Evolutionary conservation across 64 coral and sea anemone genomes (phyloP).

Genomic region (Montipora sp.): DNA sequence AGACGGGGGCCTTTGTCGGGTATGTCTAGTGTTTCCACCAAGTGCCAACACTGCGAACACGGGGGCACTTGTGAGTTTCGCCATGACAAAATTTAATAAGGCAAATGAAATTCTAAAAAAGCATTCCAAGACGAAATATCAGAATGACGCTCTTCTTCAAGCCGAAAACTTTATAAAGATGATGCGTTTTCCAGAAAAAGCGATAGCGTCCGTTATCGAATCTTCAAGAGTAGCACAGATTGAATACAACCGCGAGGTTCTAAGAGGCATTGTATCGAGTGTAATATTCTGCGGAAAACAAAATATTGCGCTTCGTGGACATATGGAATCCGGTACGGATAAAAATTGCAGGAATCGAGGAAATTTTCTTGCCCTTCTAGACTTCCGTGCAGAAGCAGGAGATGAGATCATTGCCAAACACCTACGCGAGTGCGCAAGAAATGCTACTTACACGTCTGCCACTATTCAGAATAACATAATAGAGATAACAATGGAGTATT

Average conservation of each 20-base stretch:
- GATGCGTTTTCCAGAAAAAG: constrained; percentile 38
- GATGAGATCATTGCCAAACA: constrained; percentile 56
- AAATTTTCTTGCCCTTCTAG: constrained; percentile 62
- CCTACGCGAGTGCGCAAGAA: constrained; percentile 39
- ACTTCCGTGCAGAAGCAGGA: constrained; percentile 47
- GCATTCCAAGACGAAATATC: constrained; percentile 57
- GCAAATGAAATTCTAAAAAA: constrained; percentile 14
- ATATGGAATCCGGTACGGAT: constrained; percentile 34
- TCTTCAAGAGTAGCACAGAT: constrained; percentile 49
- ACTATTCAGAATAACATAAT: constrained; percentile 50
- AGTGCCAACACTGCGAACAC: constrained; percentile 20
- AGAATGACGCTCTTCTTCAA: constrained; percentile 56
- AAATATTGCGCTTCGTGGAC: constrained; percentile 51
- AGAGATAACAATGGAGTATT: constrained; percentile 39
- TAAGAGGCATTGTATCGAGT: constrained; percentile 35
- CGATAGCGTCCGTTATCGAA: constrained; percentile 42
- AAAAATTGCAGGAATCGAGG: constrained; percentile 30
- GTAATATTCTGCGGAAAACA: constrained; percentile 67
- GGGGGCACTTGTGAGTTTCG: no score
- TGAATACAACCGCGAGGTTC: constrained; percentile 49
- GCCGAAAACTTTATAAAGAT: constrained; percentile 57
- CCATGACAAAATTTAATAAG: no score
- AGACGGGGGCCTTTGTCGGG: constrained; percentile 44
- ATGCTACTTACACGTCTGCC: constrained; percentile 58
- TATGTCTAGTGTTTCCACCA: constrained; percentile 53